These are phyloP conservation scores for Periophthalmus modestus DNA, from an alignment of 2,113 vertebrate genomes.

Conservation along the genomic window DNA sequence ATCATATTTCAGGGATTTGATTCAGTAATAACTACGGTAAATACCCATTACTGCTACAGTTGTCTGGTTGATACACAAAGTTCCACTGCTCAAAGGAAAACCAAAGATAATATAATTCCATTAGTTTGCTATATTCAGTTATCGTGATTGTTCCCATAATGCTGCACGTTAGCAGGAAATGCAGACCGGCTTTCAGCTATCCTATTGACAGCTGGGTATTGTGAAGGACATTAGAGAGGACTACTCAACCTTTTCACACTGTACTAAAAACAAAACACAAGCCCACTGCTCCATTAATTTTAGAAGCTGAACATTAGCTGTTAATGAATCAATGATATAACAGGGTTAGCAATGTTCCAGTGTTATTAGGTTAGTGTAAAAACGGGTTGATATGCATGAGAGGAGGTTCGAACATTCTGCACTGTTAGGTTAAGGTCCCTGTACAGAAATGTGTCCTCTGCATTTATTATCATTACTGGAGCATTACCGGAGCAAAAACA, in stretches of 20 bases:
- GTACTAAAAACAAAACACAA: background rate
- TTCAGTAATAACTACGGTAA: too few relatives aligned
- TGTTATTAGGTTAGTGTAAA: background rate
- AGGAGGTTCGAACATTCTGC: background rate
- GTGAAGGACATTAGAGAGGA: conserved; percentile 18
- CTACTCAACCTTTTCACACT: conserved; percentile 6
- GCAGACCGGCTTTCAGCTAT: too few relatives aligned
- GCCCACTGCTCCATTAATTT: conserved; percentile 3
- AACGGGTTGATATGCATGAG: background rate
- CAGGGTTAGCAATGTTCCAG: conserved; percentile 9
- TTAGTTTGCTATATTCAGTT: background rate
- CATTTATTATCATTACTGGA: too few relatives aligned
- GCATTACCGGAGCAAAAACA: too few relatives aligned
- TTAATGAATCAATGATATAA: conserved; percentile 45
- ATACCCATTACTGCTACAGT: too few relatives aligned
- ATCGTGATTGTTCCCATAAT: background rate
- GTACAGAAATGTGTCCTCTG: too few relatives aligned
- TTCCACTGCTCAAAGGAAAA: background rate
- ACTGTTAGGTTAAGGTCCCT: too few relatives aligned
- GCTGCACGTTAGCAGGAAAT: background rate
- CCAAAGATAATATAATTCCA: background rate
- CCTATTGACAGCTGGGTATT: conserved; percentile 7
- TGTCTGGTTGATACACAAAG: background rate
- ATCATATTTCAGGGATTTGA: too few relatives aligned
- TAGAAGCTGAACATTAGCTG: conserved; percentile 14